Conservation (phyloP, 1,140 invertebrate genomes). For the Triops cancriformis region DNA sequence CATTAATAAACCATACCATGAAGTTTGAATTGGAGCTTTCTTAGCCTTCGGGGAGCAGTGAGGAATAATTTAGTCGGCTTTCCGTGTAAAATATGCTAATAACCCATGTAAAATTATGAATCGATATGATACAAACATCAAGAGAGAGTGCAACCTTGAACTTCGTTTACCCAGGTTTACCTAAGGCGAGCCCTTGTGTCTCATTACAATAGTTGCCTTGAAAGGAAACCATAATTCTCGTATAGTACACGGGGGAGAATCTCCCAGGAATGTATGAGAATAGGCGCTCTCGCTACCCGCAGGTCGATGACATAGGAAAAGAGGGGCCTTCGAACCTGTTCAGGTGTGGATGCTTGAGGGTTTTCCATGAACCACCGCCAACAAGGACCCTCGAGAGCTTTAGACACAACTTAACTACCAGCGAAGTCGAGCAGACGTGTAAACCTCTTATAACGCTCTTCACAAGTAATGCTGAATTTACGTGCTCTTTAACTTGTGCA, state of each 20-base stretch:
- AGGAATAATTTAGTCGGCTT: no score
- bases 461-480: no score
- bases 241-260: neutral
- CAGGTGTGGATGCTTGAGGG: constrained; percentile 3
- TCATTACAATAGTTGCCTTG: neutral
- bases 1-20: no score
- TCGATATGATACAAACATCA: neutral
- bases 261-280: neutral
- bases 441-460: neutral
- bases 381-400: neutral
- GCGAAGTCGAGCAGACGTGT: neutral
- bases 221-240: neutral
- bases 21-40: no score
- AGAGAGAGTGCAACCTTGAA: neutral
- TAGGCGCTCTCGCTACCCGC: neutral
- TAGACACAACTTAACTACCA: neutral
- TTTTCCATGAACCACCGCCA: neutral
- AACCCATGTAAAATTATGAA: neutral
- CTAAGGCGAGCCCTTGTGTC: neutral
- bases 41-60: no score
- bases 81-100: no score
- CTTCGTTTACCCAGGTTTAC: neutral
- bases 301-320: neutral
- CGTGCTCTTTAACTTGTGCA: no score
- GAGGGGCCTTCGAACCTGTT: constrained; percentile 6